Conservation (phyloP, 1,140 invertebrate genomes). For the Steinernema feltiae region DNA sequence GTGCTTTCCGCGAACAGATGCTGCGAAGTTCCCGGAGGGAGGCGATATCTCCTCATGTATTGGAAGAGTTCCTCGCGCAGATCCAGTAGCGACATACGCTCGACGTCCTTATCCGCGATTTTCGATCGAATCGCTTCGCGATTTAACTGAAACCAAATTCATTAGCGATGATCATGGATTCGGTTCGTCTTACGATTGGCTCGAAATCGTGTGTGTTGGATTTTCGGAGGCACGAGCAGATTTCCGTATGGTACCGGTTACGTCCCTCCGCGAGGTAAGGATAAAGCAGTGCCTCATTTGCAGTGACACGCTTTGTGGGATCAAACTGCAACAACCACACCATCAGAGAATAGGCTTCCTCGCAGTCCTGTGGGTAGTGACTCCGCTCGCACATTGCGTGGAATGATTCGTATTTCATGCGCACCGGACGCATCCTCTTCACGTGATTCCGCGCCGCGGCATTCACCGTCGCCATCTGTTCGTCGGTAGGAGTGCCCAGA, state of each 20-base stretch:
- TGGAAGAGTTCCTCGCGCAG: conserved; percentile 91
- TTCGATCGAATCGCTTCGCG: conserved; percentile 21
- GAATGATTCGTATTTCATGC: conserved; percentile 75
- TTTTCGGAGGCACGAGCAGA: conserved; percentile 92
- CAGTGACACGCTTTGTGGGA: conserved; percentile 71
- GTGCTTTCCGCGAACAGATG: neutral
- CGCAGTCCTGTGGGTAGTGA: no score
- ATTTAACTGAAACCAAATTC: neutral
- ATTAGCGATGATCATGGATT: neutral
- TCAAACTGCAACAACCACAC: no score
- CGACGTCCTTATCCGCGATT: conserved; percentile 58
- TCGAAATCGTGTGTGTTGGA: conserved; percentile 87
- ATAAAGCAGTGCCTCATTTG: conserved; percentile 84
- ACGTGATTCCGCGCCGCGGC: conserved; percentile 89
- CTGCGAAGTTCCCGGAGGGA: neutral
- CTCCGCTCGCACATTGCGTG: conserved; percentile 79
- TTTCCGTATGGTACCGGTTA: conserved; percentile 94
- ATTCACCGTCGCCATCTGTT: conserved; percentile 90
- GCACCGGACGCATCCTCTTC: conserved; percentile 65
- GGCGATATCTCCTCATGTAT: conserved; percentile 67
- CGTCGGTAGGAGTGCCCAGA: conserved; percentile 83
- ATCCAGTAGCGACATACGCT: conserved; percentile 56
- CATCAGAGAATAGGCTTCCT: no score
- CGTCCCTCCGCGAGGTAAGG: conserved; percentile 94
- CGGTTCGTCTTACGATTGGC: conserved; percentile 68